A percentile compares a stretch with the other conserved stretches of the same genome.
Conservation (phyloP, 1,140 invertebrate species). For the Hyposmocoma kahamanoa region DNA sequence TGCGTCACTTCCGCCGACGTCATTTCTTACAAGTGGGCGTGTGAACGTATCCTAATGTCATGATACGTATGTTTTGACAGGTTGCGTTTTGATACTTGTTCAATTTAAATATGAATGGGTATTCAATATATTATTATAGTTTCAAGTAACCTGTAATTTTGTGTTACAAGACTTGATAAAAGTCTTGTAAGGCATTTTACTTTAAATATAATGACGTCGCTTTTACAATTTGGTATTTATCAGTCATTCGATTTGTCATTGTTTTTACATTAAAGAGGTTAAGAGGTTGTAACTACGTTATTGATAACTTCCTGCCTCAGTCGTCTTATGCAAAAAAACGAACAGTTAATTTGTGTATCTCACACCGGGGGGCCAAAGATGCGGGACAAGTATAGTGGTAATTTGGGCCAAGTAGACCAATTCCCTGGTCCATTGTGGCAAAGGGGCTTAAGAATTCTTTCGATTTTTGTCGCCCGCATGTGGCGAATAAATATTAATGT, state of each 20-base stretch:
- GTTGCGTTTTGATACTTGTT: conserved; percentile 29
- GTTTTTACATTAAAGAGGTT: too few species aligned
- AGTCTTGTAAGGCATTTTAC: too few species aligned
- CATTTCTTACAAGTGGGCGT: conserved; percentile 59
- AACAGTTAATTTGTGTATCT: conserved; percentile 17
- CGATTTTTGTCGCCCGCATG: conserved; percentile 45
- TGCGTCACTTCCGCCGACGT: conserved; percentile 64
- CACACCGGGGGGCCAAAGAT: conserved; percentile 41
- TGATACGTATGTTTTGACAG: conserved; percentile 51
- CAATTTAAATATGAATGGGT: background rate
- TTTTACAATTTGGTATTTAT: too few species aligned
- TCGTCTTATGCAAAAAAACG: conserved; percentile 29
- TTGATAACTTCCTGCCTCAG: conserved; percentile 7
- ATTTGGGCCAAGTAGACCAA: conserved; percentile 63
- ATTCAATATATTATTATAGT: background rate
- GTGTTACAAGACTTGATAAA: too few species aligned
- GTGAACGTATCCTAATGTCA: conserved; percentile 41
- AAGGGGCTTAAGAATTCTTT: conserved; percentile 56
- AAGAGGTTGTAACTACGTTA: too few species aligned
- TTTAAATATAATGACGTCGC: too few species aligned
- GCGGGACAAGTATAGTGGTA: conserved; percentile 58
- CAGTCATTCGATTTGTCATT: too few species aligned
- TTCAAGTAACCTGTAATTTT: background rate
- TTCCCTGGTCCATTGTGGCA: conserved; percentile 47
- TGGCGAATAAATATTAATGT: conserved; percentile 54